A percentile compares a stretch with the other conserved stretches of the same genome.
Conservation (phyloP, 2,888 invertebrate species). For the Thysanoteuthis rhombus region DNA sequence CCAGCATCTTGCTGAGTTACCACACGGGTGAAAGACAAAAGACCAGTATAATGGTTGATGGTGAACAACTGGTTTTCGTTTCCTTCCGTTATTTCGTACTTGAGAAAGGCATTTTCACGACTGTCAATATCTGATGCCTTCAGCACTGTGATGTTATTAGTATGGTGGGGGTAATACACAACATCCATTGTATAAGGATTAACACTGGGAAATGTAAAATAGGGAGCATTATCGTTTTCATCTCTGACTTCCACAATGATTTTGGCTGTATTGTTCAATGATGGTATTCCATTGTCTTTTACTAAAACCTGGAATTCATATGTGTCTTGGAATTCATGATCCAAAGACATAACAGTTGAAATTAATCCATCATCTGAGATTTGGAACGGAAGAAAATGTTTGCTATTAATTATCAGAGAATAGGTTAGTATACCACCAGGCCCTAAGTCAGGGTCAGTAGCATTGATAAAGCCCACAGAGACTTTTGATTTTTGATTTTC, state of each 20-base stretch:
- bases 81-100: background rate
- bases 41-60: background rate
- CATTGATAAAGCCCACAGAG: background rate
- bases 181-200: background rate
- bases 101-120: background rate
- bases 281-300: background rate
- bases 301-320: background rate
- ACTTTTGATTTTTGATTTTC: background rate
- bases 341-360: background rate
- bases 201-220: background rate
- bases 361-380: background rate
- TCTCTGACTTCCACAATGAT: background rate
- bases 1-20: background rate
- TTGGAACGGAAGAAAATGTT: background rate
- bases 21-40: background rate
- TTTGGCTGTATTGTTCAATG: slow-evolving; percentile 12
- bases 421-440: background rate
- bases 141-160: background rate
- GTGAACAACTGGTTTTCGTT: background rate
- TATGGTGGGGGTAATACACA: background rate
- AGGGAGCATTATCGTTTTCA: background rate
- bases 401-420: background rate
- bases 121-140: background rate
- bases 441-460: background rate
- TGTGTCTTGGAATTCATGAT: background rate